Evolutionary conservation across 1,140 invertebrate species (phyloP), one percentile per base, ranked within the genome.

Genomic region (Bombus impatiens): DNA sequence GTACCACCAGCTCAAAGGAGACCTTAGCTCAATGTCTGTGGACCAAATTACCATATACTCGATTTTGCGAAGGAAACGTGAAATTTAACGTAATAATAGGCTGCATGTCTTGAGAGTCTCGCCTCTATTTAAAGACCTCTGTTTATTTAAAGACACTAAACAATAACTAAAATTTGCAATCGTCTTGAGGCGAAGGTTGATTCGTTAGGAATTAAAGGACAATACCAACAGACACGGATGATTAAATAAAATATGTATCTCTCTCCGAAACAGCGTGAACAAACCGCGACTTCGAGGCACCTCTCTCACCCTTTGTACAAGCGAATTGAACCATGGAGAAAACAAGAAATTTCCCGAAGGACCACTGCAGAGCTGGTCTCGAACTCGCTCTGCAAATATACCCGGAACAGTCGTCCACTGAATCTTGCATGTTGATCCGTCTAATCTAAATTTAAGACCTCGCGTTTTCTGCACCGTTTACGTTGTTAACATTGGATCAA

Each of bases 271-370:
- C 57, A 44, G 67, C 25, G 62, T 12, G 84, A 67, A 87, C 47
- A 35, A 78, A 79, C 82, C 82, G 67, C 76, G 44, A 59, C 65
- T 28, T 22, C 82, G 6, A n/a, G 28, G 25, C 32, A 3, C 28
- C 35, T 59, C 4, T 44, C 22, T 53, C 25, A 18, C 28, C 32
- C 53, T 72, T 65, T 65, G n/a, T 25, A 70, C 53, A 22, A 59
- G 75, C 37, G 59, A 87, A 89, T 89, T 79, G 88, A 80, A 87
- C 79, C 84, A 42, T 62, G 71, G 86, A 83, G 87, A 80, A 89
- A 82, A 86, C 85, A 77, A 84, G 84, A 89, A 89, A 89, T 89
- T 89, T 89, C 88, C 88, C 88, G 84, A 47, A 89, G 88, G 88
- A 76, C 84, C 80, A 25, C 76, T 84, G 88, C 28, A 86, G 86